Conservation (phyloP, 1,140 invertebrate genomes). For the Cepaea nemoralis region DNA sequence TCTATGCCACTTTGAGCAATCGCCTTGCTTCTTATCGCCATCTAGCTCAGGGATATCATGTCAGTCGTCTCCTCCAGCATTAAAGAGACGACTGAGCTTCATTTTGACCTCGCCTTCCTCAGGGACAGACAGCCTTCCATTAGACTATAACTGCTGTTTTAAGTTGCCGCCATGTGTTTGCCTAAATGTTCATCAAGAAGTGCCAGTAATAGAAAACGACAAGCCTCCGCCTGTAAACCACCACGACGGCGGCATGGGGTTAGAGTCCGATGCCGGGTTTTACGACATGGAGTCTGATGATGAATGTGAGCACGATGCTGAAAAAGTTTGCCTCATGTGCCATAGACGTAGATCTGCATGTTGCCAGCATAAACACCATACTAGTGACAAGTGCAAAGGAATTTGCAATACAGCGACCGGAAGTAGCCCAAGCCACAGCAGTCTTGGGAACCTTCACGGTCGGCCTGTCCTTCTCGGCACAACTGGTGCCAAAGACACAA, state of each 20-base stretch:
- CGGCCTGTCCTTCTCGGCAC: too few relatives aligned
- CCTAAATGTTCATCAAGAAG: not conserved
- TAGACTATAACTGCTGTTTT: not conserved
- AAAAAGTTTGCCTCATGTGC: not conserved
- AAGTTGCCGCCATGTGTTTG: not conserved
- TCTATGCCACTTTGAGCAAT: not conserved
- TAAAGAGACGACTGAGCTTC: not conserved
- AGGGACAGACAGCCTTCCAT: not conserved
- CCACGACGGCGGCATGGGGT: slow-evolving; percentile 57
- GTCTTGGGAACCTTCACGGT: not conserved
- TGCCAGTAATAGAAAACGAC: not conserved
- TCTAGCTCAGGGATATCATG: slow-evolving; percentile 13
- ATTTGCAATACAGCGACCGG: too few relatives aligned
- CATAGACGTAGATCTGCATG: not conserved
- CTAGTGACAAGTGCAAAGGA: too few relatives aligned
- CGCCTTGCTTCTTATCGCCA: not conserved
- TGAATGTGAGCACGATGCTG: slow-evolving; percentile 36
- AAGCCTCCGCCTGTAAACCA: slow-evolving; percentile 46
- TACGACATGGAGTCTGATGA: slow-evolving; percentile 45
- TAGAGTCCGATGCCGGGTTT: slow-evolving; percentile 47
- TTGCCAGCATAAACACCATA: too few relatives aligned
- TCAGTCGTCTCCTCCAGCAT: not conserved
- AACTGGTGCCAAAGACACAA: too few relatives aligned
- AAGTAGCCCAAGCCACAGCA: not conserved
- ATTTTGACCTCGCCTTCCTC: not conserved